Evolutionary conservation across 2,797 vertebrate genomes (phyloP).

Genomic region (Clarias laeviceps): DNA sequence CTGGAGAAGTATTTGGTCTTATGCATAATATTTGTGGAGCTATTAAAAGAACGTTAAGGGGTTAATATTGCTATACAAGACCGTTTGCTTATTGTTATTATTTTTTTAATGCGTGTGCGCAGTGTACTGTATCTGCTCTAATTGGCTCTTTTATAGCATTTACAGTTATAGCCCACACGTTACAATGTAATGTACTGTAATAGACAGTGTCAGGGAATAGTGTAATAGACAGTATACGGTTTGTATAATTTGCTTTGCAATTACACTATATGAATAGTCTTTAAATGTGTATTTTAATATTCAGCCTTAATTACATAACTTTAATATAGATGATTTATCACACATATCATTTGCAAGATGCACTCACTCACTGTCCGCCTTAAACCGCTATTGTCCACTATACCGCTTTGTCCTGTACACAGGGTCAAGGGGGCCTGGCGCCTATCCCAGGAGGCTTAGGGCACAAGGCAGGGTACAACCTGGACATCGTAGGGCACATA

Average conservation of each 20-base stretch:
- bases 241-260: background rate
- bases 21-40: conserved; percentile 35
- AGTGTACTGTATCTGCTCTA: conserved; percentile 13
- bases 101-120: background rate
- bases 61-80: conserved; percentile 11
- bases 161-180: background rate
- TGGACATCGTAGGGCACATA: too few relatives aligned
- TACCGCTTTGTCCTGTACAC: too few relatives aligned
- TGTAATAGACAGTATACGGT: background rate
- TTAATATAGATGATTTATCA: background rate
- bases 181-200: background rate
- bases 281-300: conserved; percentile 9
- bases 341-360: background rate
- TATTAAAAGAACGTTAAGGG: conserved; percentile 32
- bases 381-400: too few relatives aligned
- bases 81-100: background rate
- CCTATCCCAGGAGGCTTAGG: too few relatives aligned
- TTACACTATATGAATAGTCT: background rate
- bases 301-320: background rate
- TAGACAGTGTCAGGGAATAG: background rate
- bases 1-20: conserved; percentile 6
- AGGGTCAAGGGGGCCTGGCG: too few relatives aligned
- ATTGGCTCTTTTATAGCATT: background rate
- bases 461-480: too few relatives aligned
- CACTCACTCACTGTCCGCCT: too few relatives aligned